A percentile compares a stretch with the other conserved stretches of the same genome.
These are phyloP conservation scores for Aricia agestis DNA, from an alignment of 1,140 invertebrate species.

Conservation along the genomic window DNA sequence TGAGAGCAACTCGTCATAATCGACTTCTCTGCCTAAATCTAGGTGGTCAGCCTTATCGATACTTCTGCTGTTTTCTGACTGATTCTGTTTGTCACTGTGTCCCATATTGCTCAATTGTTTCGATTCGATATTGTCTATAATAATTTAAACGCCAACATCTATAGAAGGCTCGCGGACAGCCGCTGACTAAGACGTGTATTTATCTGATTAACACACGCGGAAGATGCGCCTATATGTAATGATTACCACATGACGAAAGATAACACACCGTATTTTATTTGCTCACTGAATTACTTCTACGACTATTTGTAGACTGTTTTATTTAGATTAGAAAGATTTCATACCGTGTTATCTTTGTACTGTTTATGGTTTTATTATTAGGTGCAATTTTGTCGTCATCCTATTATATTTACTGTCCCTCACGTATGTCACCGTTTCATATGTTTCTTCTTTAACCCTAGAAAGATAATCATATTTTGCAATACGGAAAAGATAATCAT, in stretches of 20 bases:
- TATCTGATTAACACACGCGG: slow-evolving; percentile 5
- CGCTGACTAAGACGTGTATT: slow-evolving; percentile 7
- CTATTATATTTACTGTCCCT: no score
- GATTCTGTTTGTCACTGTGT: neutral
- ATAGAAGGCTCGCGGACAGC: neutral
- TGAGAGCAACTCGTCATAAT: slow-evolving; percentile 79
- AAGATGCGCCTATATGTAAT: slow-evolving; percentile 6
- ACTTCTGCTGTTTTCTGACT: neutral
- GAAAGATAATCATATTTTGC: no score
- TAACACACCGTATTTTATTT: slow-evolving; percentile 8
- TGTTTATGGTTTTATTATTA: no score
- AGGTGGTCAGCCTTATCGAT: slow-evolving; percentile 15
- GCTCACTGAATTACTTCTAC: slow-evolving; percentile 5
- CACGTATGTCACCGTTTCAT: no score
- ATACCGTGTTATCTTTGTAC: neutral
- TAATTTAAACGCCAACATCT: neutral
- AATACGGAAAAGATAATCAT: no score
- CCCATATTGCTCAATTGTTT: slow-evolving; percentile 3
- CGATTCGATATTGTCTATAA: neutral
- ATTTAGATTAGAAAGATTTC: slow-evolving; percentile 6
- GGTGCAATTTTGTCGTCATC: no score
- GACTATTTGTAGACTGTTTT: neutral
- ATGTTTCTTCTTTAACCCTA: no score
- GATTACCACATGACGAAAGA: neutral
- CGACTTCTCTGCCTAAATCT: slow-evolving; percentile 45